Evolutionary conservation across 2,888 invertebrate species (phyloP), one percentile per base, ranked within the genome.

Genomic region (Apamea epomidion): DNA sequence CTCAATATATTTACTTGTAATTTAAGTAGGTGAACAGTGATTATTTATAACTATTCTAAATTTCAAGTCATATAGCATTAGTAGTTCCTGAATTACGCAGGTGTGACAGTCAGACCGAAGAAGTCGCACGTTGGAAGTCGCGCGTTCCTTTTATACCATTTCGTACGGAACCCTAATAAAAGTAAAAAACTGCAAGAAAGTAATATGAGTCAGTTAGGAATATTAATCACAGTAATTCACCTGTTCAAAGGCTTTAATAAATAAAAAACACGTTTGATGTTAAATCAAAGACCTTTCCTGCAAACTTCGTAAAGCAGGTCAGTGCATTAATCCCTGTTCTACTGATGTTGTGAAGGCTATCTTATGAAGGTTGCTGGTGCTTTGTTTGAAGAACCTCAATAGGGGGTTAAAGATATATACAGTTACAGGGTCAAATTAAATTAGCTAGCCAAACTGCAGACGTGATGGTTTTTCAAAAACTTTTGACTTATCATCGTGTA

Each of bases 401-500:
- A 67, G 21, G 12, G 7, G 48, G 45, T 45, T 14, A 42, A 42
- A 42, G 42, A 42, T 42, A 7, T 42, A 42, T 7, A 42, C 42
- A 42, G 42, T 42, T 42, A 42, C 42, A 42, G 42, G 42, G 6
- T 42, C 42, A 42, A 42, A 42, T 42, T 42, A 48, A 48, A 14
- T 48, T 48, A 48, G 48, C 14, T 48, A 48, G 48, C 14, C 14
- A 48, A 48, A 14, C 14, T 16, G 48, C 14, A 14, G 48, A 48
- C 48, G 48, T 48, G 14, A 48, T 48, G 45, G 45, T 48, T 48
- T 48, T 48, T 48, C 32, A 65, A 12, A 70, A 82, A 73, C 58
- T 69, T 78, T 76, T 73, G 58, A 45, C 73, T 78, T 78, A 73
- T 78, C 78, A 74, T 76, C 29, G 51, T 82, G 62, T 82, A 69